These are phyloP conservation scores for cattle (Bos taurus) DNA, from an alignment of 2,113 vertebrate genomes.

Conservation along the genomic window ARS-UCD2.0 NC_037329.1:36335501-36336000, in stretches of 20 bases:
- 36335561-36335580: neutral
- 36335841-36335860: neutral
- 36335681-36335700: neutral
- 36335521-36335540: neutral
- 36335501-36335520: neutral
- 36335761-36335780: neutral
- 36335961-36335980: neutral
- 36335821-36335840: neutral
- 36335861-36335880: neutral
- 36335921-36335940: neutral
- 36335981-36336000: neutral
- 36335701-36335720: neutral
- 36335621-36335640: neutral
- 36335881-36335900: neutral
- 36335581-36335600: neutral
- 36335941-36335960: neutral
- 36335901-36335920: neutral
- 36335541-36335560: neutral
- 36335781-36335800: neutral
- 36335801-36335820: neutral
- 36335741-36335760: neutral
- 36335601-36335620: neutral
- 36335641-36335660: neutral
- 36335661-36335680: neutral
- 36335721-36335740: neutral